A percentile compares a stretch with the other conserved stretches of the same genome.
Evolutionary conservation across 64 coral and sea anemone species (phyloP).

Genomic region (Montipora foliosa): DNA sequence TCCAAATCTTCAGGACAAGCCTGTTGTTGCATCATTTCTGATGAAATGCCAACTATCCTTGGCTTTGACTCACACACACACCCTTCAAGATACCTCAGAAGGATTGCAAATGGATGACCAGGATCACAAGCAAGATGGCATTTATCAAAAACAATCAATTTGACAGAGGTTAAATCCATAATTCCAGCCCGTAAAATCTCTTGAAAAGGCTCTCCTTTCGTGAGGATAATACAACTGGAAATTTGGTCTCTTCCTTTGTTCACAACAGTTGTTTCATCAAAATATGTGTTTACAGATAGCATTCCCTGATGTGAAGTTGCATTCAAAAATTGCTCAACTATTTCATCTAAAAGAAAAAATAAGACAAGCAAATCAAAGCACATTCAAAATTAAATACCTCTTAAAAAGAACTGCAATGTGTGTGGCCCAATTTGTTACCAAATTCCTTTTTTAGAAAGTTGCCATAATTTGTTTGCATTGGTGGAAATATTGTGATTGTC

Average conservation of each 20-base stretch:
- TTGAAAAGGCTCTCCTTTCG: background rate
- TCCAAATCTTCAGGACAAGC: background rate
- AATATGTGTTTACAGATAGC: conserved; percentile 21
- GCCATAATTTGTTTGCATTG: no score
- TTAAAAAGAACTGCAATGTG: no score
- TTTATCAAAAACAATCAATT: conserved; percentile 47
- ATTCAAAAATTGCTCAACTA: conserved; percentile 9
- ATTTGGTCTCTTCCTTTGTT: background rate
- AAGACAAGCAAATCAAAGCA: background rate
- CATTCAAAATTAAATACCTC: no score
- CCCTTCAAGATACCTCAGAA: background rate
- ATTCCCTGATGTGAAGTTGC: background rate
- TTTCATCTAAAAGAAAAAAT: background rate
- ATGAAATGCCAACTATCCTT: conserved; percentile 49
- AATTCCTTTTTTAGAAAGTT: no score
- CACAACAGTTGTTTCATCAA: background rate
- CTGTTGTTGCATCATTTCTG: background rate
- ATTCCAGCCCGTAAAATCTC: background rate
- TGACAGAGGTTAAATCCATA: background rate
- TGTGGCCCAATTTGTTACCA: no score
- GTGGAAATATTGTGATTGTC: no score
- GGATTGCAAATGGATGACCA: background rate
- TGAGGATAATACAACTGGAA: background rate
- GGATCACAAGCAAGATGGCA: background rate
- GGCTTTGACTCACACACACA: background rate